Base-by-base conservation (phyloP, 2,888 invertebrate genomes). In the Epinotia bilunana region DNA sequence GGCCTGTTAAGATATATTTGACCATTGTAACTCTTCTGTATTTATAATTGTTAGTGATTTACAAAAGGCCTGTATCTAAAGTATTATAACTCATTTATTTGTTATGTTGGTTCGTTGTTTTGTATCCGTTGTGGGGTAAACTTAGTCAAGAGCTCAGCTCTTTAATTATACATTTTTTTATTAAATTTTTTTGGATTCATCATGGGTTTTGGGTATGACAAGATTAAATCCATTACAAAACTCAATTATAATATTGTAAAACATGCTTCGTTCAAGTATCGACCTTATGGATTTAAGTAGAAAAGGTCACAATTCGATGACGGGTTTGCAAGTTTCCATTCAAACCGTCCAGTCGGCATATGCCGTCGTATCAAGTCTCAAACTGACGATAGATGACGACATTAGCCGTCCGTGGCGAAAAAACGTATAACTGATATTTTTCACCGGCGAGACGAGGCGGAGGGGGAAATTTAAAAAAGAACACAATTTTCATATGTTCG, bases 71-170 rank as follows among this genome's bases (percentile, higher is more conserved):
- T 69, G 57, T 69, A 70, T 63, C 18, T 58, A 64, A 73, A 74
- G 74, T 74, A 74, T 74, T 74, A 74, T 62, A 61, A 74, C 57
- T 71, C 70, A 64, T 20, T 74, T 63, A 63, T 49, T 62, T 74
- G 49, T 69, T 69, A 57, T 49, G 13, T 69, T 63, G 33, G 43
- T 43, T 58, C 55, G 58, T 70, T 70, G 39, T 69, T 64, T 55
- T 67, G 62, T 43, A 74, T 46, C 18, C 18, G 49, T 64, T 74
- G 72, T 64, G 74, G 20, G 46, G 69, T 46, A 74, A 69, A 70
- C 74, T 74, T 46, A n/a, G 39, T 39, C 18, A 43, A 39, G 23
- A 61, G 4, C 16, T 55, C 55, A 5, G 57, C 5, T 16, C 1
- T 6, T 16, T 49, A 46, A 46, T 46, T 46, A 46, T 46, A 12